Evolutionary conservation across 2,113 vertebrate species (phyloP), one percentile per base, ranked within the genome.

Genomic region (Cyanistes caeruleus): DNA sequence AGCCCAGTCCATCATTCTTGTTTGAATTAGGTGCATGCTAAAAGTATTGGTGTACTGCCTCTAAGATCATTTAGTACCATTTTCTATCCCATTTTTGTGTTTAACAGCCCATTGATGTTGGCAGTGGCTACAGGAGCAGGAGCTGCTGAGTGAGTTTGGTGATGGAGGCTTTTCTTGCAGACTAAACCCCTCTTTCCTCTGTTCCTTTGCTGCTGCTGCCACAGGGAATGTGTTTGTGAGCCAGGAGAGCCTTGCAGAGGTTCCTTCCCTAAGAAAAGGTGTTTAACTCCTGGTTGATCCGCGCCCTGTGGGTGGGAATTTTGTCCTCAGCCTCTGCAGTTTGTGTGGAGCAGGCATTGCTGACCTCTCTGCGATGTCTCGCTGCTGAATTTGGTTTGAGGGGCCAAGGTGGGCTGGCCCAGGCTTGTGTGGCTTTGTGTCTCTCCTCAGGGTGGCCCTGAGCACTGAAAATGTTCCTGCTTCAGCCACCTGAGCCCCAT

Each of bases 91-190:
- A 4, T 2, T 94, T 96, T 79, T 87, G 55, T 85, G 89, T 95
- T 96, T 92, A 44, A 89, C 93, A 90, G 86, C 93, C 70, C 75
- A 13, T 84, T 85, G 75, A 64, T 68, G 76, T 51, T 86, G 93
- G 35, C 87, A 90, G 81, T 96, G 79, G 77, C 81, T 83, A 13
- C 90, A 92, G 96, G 56, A 93, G 83, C 94, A 52, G 46, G 19
- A 77, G 43, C 39, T 48, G 68, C 5, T 15, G 17, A 37, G 46
- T 53, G 10, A 69, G 24, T 62, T 70, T 51, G 39, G 56, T 92
- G 83, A 17, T 67, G 68, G n/a, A 70, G 84, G 39, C 46, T 83
- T 89, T 67, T 43, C 55, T 59, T 83, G 21, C 43, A 3, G 4
- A 7, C 28, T 30, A 4, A 79, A 25, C 37, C 69, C 37, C 51